These are phyloP conservation scores for Nannobrachium achirus DNA, from an alignment of 2,113 vertebrate genomes.

Conservation along the genomic window DNA sequence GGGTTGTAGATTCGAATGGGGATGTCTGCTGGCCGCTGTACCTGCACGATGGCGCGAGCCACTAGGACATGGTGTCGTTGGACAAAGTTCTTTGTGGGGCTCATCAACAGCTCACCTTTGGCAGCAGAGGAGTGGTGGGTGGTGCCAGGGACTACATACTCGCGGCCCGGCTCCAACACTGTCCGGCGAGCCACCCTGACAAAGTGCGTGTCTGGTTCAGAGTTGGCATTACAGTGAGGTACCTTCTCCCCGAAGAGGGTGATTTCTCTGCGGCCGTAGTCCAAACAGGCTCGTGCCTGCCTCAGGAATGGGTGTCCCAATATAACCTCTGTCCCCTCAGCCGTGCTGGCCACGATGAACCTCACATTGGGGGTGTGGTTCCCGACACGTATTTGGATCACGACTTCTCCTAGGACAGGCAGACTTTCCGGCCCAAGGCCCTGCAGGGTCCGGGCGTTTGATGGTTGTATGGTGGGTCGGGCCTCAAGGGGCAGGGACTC, in stretches of 20 bases:
- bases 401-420: background rate
- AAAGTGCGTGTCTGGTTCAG: background rate
- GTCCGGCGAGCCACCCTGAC: constrained; percentile 1
- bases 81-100: constrained; percentile 17
- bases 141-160: constrained; percentile 25
- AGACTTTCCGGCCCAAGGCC: background rate
- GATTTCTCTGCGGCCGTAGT: background rate
- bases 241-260: background rate
- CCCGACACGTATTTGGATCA: background rate
- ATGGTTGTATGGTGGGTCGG: too few relatives aligned
- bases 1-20: constrained; percentile 29
- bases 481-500: background rate
- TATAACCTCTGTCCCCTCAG: background rate
- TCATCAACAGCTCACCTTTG: constrained; percentile 16
- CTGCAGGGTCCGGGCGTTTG: background rate
- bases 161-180: constrained; percentile 1
- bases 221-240: background rate
- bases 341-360: background rate
- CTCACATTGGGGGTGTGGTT: background rate
- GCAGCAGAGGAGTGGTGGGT: background rate
- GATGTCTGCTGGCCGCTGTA: background rate
- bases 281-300: background rate
- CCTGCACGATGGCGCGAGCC: constrained; percentile 1
- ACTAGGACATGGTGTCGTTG: constrained; percentile 17
- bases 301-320: background rate